Percentiles rank a stretch among this genome's conserved stretches.
Evolutionary conservation across 2,888 invertebrate genomes (phyloP).

Genomic region (Idaea dimidiata): DNA sequence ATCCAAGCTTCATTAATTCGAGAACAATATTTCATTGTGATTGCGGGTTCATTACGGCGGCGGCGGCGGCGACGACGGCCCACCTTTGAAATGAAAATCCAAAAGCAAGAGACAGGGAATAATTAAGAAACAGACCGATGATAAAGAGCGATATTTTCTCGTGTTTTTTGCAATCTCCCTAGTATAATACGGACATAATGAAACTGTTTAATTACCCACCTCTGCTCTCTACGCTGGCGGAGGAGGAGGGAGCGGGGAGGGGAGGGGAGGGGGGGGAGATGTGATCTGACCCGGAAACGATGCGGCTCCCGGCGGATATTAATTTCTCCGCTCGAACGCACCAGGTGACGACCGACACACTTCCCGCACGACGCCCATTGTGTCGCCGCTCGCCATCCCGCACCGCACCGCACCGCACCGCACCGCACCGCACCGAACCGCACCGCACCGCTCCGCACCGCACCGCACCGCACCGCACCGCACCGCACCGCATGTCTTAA

Average conservation of each 20-base stretch:
- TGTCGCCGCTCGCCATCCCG: not conserved
- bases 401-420: not conserved
- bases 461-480: too few species aligned
- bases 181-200: conserved; percentile 44
- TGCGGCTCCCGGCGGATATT: conserved; percentile 61
- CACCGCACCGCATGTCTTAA: too few species aligned
- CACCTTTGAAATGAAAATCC: conserved; percentile 18
- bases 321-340: conserved; percentile 62
- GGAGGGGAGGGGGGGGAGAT: conserved; percentile 16
- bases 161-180: conserved; percentile 34
- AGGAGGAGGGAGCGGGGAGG: conserved; percentile 1
- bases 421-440: too few species aligned
- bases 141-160: conserved; percentile 29
- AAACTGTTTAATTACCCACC: conserved; percentile 55
- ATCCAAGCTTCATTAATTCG: not conserved
- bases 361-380: conserved; percentile 7
- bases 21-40: not conserved
- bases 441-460: too few species aligned
- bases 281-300: conserved; percentile 57
- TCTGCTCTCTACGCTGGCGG: conserved; percentile 12
- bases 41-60: not conserved
- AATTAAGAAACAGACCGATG: conserved; percentile 24
- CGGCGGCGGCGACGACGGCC: not conserved
- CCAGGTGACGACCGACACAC: conserved; percentile 38
- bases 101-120: conserved; percentile 16